These are phyloP conservation scores for Busseola fusca DNA, from an alignment of 2,888 invertebrate species.

Conservation along the genomic window DNA sequence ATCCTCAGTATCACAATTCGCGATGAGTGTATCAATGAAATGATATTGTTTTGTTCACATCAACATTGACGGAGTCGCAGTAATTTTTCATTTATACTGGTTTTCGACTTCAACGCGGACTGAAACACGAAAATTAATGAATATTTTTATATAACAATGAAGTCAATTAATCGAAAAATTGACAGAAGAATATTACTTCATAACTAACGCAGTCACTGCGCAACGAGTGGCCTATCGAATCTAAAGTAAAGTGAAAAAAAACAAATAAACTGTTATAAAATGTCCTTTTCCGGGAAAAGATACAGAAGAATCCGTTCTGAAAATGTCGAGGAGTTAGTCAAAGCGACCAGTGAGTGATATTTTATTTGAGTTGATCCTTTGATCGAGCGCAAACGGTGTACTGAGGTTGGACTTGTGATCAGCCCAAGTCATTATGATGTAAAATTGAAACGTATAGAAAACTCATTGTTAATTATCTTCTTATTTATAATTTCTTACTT, in stretches of 20 bases:
- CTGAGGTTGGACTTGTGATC: background rate
- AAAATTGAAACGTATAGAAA: too few species aligned
- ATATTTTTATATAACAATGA: background rate
- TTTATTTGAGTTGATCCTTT: background rate
- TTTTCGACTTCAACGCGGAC: background rate
- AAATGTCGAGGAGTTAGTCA: constrained; percentile 75
- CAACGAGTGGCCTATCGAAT: constrained; percentile 2
- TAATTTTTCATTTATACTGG: background rate
- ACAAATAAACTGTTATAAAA: constrained; percentile 48
- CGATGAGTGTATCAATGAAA: too few species aligned
- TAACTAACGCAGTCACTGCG: constrained; percentile 39
- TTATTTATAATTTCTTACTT: constrained; percentile 13
- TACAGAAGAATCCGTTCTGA: constrained; percentile 73
- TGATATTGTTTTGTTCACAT: background rate
- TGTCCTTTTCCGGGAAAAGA: constrained; percentile 80
- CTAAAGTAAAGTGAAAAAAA: constrained; percentile 20
- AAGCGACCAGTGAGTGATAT: constrained; percentile 72
- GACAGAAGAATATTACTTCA: constrained; percentile 18
- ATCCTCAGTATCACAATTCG: too few species aligned
- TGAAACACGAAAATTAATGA: background rate
- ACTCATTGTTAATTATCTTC: too few species aligned
- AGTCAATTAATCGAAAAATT: constrained; percentile 16
- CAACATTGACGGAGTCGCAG: background rate
- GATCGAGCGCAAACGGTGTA: background rate
- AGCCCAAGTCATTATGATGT: background rate